phyloP scores from a whole-genome alignment of 2,888 invertebrate genomes.

The Mystacides longicornis region DNA sequence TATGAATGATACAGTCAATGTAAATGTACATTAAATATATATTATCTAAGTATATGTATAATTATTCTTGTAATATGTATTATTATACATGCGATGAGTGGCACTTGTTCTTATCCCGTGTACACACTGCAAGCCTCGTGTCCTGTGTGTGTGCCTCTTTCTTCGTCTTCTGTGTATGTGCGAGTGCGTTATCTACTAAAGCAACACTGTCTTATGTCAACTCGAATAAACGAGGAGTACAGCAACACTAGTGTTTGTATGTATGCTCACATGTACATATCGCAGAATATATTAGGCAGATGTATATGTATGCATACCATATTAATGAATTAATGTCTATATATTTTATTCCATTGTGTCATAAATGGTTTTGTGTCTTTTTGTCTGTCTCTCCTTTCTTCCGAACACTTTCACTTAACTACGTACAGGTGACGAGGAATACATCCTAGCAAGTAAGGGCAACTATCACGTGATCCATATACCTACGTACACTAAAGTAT shows the following conservation, averaged over 20 bases:
- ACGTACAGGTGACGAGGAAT: constrained; percentile 50
- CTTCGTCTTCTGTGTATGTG: background rate
- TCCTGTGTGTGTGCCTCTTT: background rate
- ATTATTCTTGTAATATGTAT: background rate
- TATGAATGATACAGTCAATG: background rate
- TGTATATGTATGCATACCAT: background rate
- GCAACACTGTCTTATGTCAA: too few relatives aligned
- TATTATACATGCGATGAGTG: background rate
- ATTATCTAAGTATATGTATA: background rate
- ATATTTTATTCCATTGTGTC: constrained; percentile 21
- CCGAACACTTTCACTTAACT: constrained; percentile 24
- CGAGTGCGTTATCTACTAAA: background rate
- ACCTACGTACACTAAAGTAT: constrained; percentile 17
- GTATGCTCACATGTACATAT: too few relatives aligned
- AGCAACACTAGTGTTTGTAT: too few relatives aligned
- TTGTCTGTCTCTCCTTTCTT: constrained; percentile 28
- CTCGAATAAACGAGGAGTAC: too few relatives aligned
- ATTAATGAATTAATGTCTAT: background rate
- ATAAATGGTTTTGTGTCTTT: constrained; percentile 26
- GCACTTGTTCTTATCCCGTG: background rate
- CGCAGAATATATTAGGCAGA: too few relatives aligned
- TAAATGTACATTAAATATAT: background rate
- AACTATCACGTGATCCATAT: constrained; percentile 28
- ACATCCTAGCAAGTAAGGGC: constrained; percentile 58
- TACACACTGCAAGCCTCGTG: background rate